Evolutionary conservation across 2,113 vertebrate species (phyloP).

Genomic region (Porphyrio hochstetteri): DNA sequence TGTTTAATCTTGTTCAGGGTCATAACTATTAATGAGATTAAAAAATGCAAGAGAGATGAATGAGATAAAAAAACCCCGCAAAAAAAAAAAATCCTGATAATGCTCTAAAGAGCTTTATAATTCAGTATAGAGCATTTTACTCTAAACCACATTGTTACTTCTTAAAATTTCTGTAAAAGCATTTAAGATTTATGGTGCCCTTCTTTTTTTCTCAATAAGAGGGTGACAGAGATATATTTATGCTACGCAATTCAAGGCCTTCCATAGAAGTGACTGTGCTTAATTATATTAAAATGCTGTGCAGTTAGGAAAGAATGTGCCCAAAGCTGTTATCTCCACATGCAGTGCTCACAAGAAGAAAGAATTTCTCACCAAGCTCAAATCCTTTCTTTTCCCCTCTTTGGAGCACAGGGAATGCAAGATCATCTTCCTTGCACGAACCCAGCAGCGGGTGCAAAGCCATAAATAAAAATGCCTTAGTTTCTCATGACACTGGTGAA

Average conservation of each 20-base stretch:
- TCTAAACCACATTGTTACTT: background rate
- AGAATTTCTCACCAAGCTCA: background rate
- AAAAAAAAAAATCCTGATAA: background rate
- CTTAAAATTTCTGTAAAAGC: background rate
- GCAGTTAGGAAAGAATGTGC: background rate
- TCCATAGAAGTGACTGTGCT: background rate
- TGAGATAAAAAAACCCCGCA: no score
- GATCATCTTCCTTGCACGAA: background rate
- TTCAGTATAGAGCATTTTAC: background rate
- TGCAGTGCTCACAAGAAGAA: background rate
- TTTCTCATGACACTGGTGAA: background rate
- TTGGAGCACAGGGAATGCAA: background rate
- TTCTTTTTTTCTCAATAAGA: background rate
- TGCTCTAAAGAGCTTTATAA: background rate
- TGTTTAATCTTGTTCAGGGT: background rate
- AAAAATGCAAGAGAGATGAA: background rate
- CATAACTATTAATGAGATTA: background rate
- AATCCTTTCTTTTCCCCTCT: background rate
- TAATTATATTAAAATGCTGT: conserved; percentile 3
- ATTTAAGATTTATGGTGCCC: background rate
- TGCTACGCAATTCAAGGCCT: background rate
- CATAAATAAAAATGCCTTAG: background rate
- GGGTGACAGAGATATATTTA: background rate
- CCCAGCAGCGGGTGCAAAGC: background rate
- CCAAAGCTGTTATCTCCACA: background rate